Base-by-base conservation (phyloP, 2,888 invertebrate species). In the Stenoptilia bipunctidactyla region DNA sequence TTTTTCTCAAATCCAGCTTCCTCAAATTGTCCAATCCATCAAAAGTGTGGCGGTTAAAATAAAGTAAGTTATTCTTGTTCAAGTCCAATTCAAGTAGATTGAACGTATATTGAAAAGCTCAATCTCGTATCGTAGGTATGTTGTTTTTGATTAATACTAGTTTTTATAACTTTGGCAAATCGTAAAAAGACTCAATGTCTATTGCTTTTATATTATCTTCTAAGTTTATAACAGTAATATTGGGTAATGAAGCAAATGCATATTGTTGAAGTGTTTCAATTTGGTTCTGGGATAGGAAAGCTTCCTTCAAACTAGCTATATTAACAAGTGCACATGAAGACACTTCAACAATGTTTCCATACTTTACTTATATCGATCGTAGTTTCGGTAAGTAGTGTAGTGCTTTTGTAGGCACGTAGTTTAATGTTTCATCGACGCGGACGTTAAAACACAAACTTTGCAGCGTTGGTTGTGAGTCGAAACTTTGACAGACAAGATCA, bases 121-220 rank as follows among this genome's bases (percentile, higher is more conserved):
- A 92, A 46, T 95, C 94, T 53, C 94, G 95, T 47, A 96, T 86
- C 27, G 89, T 86, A 45, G 92, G 90, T 50, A 98, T 87, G 61
- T 92, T 91, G 75, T 98, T 98, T 61, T 91, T 91, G 53, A 94
- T 93, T 39, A 98, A 85, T 47, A 89, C 89, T 33, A 98, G 86
- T 46, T 91, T 89, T 52, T 89, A 88, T 47, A 93, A 72, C 40
- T 86, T 85, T 0, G 93, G 92, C 40, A 93, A 65, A 61, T 91
- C 89, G 36, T 88, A 86, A 66, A 94, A 94, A 1, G 90, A 90
- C 53, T 89, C 88, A 39, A 89, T 85, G 52, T 89, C 89, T 40
- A 94, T 87, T 61, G 92, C 92, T 10, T 87, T 83, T 49, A 94
- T 90, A 71, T 94, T 94, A 47, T 91, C 90, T 56, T 91, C 90